A percentile compares a stretch with the other conserved stretches of the same genome.
Evolutionary conservation across 1,140 invertebrate genomes (phyloP).

Genomic region (Paraescarpia echinospica): DNA sequence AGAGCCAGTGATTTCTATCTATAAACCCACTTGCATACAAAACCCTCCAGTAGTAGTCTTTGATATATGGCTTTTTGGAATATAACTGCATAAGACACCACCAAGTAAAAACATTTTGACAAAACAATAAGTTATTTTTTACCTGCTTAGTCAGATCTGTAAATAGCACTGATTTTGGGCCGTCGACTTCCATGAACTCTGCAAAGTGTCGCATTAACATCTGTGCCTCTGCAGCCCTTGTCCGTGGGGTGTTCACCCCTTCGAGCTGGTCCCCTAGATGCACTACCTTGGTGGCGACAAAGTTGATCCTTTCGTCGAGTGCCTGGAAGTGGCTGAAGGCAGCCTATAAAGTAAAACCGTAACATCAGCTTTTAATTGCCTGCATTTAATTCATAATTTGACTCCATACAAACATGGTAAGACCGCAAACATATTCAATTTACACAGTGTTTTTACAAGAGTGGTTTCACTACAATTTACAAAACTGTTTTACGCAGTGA

Average conservation of each 20-base stretch:
- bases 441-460: no score
- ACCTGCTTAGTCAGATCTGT: constrained; percentile 78
- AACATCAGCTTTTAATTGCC: not conserved
- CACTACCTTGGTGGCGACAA: constrained; percentile 94
- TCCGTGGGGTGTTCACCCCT: constrained; percentile 91
- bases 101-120: not conserved
- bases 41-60: not conserved
- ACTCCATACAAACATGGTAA: no score
- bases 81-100: not conserved
- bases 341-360: constrained; percentile 61
- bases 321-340: constrained; percentile 87
- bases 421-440: no score
- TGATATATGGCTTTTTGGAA: not conserved
- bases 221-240: constrained; percentile 91
- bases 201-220: constrained; percentile 91
- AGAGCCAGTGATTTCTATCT: no score
- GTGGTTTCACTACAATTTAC: not conserved
- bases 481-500: not conserved
- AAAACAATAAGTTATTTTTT: constrained; percentile 34
- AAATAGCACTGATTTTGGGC: constrained; percentile 82
- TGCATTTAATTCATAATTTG: no score
- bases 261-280: constrained; percentile 97
- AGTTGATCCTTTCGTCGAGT: constrained; percentile 92
- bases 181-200: constrained; percentile 87
- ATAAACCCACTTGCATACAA: no score